A percentile compares a stretch with the other conserved stretches of the same genome.
Evolutionary conservation across 2,888 invertebrate species (phyloP).

Genomic region (Carterocephalus palaemon): DNA sequence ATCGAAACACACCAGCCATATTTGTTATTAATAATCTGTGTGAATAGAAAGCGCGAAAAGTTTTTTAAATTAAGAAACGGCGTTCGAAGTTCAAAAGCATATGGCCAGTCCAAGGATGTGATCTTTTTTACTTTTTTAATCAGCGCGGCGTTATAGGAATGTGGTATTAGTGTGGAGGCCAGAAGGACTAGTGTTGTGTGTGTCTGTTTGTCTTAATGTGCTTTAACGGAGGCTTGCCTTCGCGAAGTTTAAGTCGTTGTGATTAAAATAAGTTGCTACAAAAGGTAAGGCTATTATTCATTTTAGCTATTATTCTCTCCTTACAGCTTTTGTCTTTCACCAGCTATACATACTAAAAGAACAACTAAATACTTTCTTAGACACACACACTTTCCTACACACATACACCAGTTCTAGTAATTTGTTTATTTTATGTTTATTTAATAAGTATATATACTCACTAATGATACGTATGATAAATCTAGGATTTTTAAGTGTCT

Average conservation of each 20-base stretch:
- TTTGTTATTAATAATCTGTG: constrained; percentile 21
- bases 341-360: too few species aligned
- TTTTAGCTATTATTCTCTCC: not conserved
- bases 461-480: too few species aligned
- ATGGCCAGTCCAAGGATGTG: constrained; percentile 62
- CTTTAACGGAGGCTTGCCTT: constrained; percentile 52
- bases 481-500: too few species aligned
- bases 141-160: constrained; percentile 52
- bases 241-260: constrained; percentile 36
- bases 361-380: too few species aligned
- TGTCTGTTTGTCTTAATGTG: constrained; percentile 41
- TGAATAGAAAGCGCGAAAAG: constrained; percentile 14
- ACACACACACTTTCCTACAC: too few species aligned
- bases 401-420: too few species aligned
- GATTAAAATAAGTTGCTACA: constrained; percentile 34
- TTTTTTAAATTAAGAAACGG: constrained; percentile 22
- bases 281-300: constrained; percentile 36
- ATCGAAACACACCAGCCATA: constrained; percentile 31
- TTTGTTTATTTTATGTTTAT: too few species aligned
- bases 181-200: constrained; percentile 63
- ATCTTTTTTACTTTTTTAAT: constrained; percentile 41
- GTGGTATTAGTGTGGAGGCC: constrained; percentile 59
- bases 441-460: too few species aligned
- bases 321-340: too few species aligned
- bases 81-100: constrained; percentile 38